phyloP scores from a whole-genome alignment of 2,888 invertebrate species.

The Pedicia rivosa region DNA sequence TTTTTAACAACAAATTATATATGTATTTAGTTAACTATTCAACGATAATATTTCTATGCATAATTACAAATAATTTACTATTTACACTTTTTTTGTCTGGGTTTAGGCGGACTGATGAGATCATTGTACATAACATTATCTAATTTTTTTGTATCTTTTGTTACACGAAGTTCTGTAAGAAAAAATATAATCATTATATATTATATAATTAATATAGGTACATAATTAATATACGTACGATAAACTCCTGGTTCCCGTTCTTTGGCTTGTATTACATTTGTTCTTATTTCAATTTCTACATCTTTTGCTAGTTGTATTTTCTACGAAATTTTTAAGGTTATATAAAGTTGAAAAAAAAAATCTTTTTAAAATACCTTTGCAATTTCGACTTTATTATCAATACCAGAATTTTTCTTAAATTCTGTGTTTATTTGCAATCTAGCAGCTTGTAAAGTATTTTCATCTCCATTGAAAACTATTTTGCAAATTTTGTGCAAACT shows the following conservation, averaged over 20 bases:
- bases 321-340: too few relatives aligned
- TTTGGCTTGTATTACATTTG: constrained; percentile 55
- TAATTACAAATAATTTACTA: too few relatives aligned
- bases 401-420: constrained; percentile 47
- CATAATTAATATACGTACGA: constrained; percentile 33
- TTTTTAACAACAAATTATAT: too few relatives aligned
- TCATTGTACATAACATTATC: constrained; percentile 49
- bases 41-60: too few relatives aligned
- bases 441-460: constrained; percentile 40
- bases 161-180: constrained; percentile 43
- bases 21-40: too few relatives aligned
- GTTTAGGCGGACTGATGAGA: constrained; percentile 8
- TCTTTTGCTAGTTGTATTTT: constrained; percentile 49
- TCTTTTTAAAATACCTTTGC: constrained; percentile 51
- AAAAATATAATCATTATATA: constrained; percentile 10
- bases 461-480: constrained; percentile 49
- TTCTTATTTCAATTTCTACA: constrained; percentile 51
- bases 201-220: constrained; percentile 6
- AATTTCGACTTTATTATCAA: constrained; percentile 42
- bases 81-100: neutral
- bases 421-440: constrained; percentile 61
- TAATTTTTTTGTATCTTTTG: constrained; percentile 39
- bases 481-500: constrained; percentile 51
- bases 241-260: constrained; percentile 49
- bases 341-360: too few relatives aligned